Conservation (phyloP, 2,888 invertebrate species). For the Caenorhabditis sp. region DNA sequence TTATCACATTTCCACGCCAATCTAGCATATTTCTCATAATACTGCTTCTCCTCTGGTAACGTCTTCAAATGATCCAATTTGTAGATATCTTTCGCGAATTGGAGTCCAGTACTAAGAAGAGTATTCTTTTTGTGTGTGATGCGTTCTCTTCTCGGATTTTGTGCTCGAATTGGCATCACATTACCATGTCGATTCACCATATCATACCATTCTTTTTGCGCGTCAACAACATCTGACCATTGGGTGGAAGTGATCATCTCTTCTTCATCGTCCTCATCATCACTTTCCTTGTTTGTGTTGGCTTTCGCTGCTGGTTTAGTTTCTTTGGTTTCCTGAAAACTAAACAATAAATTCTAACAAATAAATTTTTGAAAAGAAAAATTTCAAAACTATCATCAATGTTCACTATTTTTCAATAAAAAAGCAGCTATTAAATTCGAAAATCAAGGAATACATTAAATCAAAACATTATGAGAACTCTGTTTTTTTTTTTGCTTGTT, state of each 20-base stretch:
- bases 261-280: constrained; percentile 57
- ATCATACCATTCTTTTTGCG: constrained; percentile 34
- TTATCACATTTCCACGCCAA: constrained; percentile 38
- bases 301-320: constrained; percentile 27
- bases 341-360: neutral
- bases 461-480: no score
- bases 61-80: constrained; percentile 42
- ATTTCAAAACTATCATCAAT: neutral
- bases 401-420: neutral
- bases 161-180: neutral
- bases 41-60: constrained; percentile 17
- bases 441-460: no score
- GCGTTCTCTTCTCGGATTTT: neutral
- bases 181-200: constrained; percentile 20
- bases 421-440: no score
- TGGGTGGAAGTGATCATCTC: constrained; percentile 40
- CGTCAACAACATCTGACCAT: constrained; percentile 41
- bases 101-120: constrained; percentile 42
- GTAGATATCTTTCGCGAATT: constrained; percentile 52
- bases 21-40: constrained; percentile 43
- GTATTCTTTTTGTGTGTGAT: constrained; percentile 7
- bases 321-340: constrained; percentile 43
- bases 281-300: constrained; percentile 35
- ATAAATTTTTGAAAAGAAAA: neutral
- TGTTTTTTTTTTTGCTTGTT: neutral